phyloP scores from a whole-genome alignment of 2,888 invertebrate species.

The Lucinisca nassula region DNA sequence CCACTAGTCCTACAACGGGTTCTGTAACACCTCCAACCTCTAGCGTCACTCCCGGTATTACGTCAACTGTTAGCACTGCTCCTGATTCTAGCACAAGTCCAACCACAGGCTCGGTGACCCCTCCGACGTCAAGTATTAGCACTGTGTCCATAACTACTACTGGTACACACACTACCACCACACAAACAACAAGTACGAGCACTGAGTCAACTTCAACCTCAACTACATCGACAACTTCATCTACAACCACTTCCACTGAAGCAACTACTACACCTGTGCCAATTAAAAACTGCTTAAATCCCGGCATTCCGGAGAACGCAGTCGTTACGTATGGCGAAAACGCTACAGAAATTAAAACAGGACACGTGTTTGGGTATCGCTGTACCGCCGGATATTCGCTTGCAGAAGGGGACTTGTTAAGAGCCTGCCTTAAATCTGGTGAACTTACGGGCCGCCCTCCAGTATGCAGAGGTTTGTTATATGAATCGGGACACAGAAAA shows the following conservation, averaged over 20 bases:
- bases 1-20: not conserved
- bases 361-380: slow-evolving; percentile 23
- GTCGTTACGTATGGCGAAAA: not conserved
- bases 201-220: not conserved
- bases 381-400: slow-evolving; percentile 6
- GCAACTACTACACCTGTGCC: not conserved
- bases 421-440: slow-evolving; percentile 26
- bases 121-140: not conserved
- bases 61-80: not conserved
- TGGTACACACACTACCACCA: not conserved
- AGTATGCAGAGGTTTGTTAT: slow-evolving; percentile 14
- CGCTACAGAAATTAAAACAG: not conserved
- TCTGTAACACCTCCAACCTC: not conserved
- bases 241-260: not conserved
- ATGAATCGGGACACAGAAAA: too few relatives aligned
- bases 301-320: slow-evolving; percentile 9
- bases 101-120: too few relatives aligned
- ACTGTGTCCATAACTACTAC: slow-evolving; percentile 12
- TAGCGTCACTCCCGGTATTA: not conserved
- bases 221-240: not conserved
- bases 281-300: not conserved
- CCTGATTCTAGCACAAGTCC: not conserved
- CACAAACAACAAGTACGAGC: slow-evolving; percentile 4
- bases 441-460: slow-evolving; percentile 25
- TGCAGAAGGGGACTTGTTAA: not conserved